A percentile compares a stretch with the other conserved stretches of the same genome.
Evolutionary conservation across 2,113 vertebrate genomes (phyloP).

Genomic region (Pheucticus melanocephalus): DNA sequence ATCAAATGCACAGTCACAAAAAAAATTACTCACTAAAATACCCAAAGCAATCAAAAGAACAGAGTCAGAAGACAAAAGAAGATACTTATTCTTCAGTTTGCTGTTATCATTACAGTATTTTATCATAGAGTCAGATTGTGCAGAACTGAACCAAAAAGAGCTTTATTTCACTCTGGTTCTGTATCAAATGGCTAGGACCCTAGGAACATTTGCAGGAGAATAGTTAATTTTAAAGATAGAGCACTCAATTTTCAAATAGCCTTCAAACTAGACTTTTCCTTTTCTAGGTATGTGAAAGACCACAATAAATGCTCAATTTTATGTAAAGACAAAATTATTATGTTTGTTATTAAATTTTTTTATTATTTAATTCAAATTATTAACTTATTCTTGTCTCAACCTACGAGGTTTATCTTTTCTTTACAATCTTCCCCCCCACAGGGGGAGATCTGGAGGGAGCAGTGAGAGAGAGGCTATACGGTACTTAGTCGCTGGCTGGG

Average conservation of each 20-base stretch:
- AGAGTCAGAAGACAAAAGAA: neutral
- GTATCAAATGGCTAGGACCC: neutral
- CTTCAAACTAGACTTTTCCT: neutral
- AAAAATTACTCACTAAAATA: neutral
- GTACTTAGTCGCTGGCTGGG: too few species aligned
- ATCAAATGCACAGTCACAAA: neutral
- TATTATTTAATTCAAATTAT: neutral
- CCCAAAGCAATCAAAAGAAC: neutral
- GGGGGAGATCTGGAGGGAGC: accelerated
- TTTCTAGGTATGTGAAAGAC: neutral
- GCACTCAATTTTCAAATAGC: neutral
- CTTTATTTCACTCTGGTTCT: neutral
- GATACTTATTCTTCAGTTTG: neutral
- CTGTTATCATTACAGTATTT: neutral
- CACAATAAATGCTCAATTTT: neutral
- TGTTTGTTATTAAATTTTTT: neutral
- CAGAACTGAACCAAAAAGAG: neutral
- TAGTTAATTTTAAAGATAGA: neutral
- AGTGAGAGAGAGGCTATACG: accelerated
- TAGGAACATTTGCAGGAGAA: neutral
- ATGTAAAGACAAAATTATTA: neutral
- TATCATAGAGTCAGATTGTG: neutral
- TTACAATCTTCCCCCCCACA: neutral
- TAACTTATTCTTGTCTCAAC: neutral
- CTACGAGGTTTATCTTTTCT: accelerated